Evolutionary conservation across 2,797 vertebrate genomes (phyloP).

Genomic region (Characodon lateralis): DNA sequence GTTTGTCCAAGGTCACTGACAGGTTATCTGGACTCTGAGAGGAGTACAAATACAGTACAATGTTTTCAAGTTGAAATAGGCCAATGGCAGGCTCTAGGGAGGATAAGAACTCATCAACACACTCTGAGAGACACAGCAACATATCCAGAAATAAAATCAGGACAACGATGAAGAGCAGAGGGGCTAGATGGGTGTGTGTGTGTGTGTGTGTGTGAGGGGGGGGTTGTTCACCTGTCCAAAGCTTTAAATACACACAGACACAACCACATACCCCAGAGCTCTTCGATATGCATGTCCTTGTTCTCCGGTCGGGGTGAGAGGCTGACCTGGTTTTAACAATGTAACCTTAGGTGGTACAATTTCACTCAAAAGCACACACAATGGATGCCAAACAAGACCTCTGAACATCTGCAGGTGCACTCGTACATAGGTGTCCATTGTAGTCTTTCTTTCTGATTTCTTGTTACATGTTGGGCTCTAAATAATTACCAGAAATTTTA

Average conservation of each 20-base stretch:
- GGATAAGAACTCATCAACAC: constrained; percentile 14
- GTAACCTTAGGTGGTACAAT: constrained; percentile 58
- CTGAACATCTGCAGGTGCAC: neutral
- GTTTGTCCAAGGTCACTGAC: constrained; percentile 52
- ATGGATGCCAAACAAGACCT: constrained; percentile 21
- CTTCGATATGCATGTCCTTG: constrained; percentile 51
- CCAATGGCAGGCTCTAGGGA: constrained; percentile 45
- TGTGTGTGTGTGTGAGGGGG: too few species aligned
- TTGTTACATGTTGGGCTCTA: neutral
- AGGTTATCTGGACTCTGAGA: constrained; percentile 41
- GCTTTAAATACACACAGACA: constrained; percentile 59
- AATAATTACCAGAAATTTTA: neutral
- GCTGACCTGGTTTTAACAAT: constrained; percentile 66
- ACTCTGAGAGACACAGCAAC: constrained; percentile 8
- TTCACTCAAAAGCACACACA: constrained; percentile 13
- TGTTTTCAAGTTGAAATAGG: constrained; percentile 51
- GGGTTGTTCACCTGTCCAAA: constrained; percentile 65
- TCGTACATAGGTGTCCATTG: neutral
- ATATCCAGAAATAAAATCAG: constrained; percentile 36
- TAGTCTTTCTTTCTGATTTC: neutral
- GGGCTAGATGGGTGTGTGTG: constrained; percentile 28
- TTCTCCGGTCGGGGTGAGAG: constrained; percentile 33
- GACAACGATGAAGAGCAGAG: constrained; percentile 42
- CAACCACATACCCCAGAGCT: constrained; percentile 27
- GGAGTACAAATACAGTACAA: constrained; percentile 29